Evolutionary conservation across 1,140 invertebrate genomes (phyloP).

Genomic region (Drosophila pallidifrons): DNA sequence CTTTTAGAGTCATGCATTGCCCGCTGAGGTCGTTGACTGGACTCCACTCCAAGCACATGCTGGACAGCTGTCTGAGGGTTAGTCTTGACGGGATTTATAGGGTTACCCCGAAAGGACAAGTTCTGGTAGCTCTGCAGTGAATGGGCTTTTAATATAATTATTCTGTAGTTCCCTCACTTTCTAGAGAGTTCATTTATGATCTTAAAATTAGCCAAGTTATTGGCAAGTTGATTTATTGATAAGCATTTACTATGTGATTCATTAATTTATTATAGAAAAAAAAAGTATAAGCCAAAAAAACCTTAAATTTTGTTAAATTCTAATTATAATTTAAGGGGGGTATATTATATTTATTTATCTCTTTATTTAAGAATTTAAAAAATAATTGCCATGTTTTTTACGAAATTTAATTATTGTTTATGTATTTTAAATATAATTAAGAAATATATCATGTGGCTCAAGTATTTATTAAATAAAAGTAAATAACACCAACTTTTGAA

Average conservation of each 20-base stretch:
- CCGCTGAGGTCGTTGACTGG: conserved; percentile 62
- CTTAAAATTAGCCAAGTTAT: not conserved
- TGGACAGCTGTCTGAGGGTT: conserved; percentile 12
- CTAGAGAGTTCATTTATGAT: not conserved
- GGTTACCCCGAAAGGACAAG: not conserved
- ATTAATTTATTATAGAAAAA: not conserved
- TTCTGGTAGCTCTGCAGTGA: not conserved
- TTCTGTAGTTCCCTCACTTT: not conserved
- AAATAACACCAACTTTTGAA: no score
- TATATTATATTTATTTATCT: no score
- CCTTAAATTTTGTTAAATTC: no score
- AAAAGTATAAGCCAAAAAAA: no score
- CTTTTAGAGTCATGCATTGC: conserved; percentile 54
- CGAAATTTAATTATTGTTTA: no score
- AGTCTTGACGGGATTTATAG: not conserved
- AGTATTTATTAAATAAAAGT: no score
- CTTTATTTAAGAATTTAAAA: no score
- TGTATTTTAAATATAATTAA: no score
- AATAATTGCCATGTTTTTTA: no score
- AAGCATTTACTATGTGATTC: no score
- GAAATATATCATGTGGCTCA: no score
- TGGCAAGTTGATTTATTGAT: not conserved
- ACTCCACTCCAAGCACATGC: not conserved
- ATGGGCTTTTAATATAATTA: conserved; percentile 14
- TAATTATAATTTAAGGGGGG: no score